These are phyloP conservation scores for Prietella phreatophila DNA, from an alignment of 2,113 vertebrate genomes.

Conservation along the genomic window DNA sequence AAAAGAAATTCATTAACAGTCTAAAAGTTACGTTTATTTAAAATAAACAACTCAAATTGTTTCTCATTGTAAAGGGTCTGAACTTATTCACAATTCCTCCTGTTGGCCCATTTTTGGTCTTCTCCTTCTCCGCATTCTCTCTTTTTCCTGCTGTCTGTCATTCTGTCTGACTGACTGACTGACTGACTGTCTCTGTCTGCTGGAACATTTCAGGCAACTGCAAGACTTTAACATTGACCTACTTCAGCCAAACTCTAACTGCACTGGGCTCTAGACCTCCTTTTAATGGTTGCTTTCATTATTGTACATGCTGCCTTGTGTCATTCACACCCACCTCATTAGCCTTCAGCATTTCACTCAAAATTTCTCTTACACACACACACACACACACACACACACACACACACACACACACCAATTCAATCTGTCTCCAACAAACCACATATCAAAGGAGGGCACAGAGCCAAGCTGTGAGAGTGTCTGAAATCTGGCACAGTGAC, in stretches of 20 bases:
- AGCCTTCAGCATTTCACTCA: slow-evolving; percentile 1
- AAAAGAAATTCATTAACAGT: neutral
- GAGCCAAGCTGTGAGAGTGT: neutral
- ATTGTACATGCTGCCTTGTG: slow-evolving; percentile 32
- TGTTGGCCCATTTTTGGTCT: neutral
- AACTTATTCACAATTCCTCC: slow-evolving; percentile 16
- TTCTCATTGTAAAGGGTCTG: slow-evolving; percentile 1
- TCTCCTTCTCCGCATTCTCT: neutral
- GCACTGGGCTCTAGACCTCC: slow-evolving; percentile 39
- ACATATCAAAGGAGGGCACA: slow-evolving; percentile 40
- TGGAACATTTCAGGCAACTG: slow-evolving; percentile 35
- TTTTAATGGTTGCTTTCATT: slow-evolving; percentile 46
- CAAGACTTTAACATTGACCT: slow-evolving; percentile 50
- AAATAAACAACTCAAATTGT: neutral
- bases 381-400: neutral
- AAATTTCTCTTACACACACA: neutral
- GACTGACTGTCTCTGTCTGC: neutral
- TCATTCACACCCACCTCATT: slow-evolving; percentile 10
- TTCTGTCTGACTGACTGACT: neutral
- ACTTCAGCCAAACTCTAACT: slow-evolving; percentile 46
- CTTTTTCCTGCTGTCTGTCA: neutral
- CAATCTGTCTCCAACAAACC: slow-evolving; percentile 30
- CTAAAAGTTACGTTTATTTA: slow-evolving; percentile 4
- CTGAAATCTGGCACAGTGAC: neutral
- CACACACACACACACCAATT: neutral